These are phyloP conservation scores for Diadumene lineata DNA, from an alignment of 92 coral and sea anemone species.

Conservation along the genomic window DNA sequence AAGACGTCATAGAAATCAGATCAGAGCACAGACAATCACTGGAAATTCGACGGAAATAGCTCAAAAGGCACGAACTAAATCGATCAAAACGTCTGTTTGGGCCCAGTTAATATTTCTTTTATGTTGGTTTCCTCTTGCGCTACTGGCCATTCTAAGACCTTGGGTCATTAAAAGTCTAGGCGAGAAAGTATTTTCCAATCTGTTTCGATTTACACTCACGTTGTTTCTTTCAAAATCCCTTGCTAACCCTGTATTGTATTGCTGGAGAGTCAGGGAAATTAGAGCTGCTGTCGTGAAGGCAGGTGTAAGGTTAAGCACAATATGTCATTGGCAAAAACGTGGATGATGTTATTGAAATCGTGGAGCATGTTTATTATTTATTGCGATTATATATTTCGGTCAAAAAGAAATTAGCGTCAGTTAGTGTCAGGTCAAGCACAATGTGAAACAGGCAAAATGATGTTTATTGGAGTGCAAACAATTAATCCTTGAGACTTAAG, in stretches of 20 bases:
- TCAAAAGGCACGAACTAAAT: neutral
- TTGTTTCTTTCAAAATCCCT: slow-evolving; percentile 22
- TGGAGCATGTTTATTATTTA: neutral
- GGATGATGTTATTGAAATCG: neutral
- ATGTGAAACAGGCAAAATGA: too few relatives aligned
- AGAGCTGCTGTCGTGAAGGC: slow-evolving; percentile 5
- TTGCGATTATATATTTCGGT: too few relatives aligned
- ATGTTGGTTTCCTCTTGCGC: slow-evolving; percentile 16
- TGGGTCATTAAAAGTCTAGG: neutral
- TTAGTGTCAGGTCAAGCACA: too few relatives aligned
- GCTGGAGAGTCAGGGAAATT: slow-evolving; percentile 18
- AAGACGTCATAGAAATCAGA: slow-evolving; percentile 2
- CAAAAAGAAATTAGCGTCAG: too few relatives aligned
- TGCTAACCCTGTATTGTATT: slow-evolving; percentile 23
- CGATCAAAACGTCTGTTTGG: neutral
- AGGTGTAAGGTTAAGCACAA: neutral
- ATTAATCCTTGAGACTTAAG: too few relatives aligned
- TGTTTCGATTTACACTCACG: neutral
- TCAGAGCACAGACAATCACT: neutral
- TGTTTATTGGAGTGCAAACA: too few relatives aligned
- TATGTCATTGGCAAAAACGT: neutral
- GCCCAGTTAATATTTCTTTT: slow-evolving; percentile 5
- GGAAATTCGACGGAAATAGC: slow-evolving; percentile 6
- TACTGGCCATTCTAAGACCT: neutral
- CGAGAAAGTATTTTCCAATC: neutral